Evolutionary conservation across 2,113 vertebrate species (phyloP), one percentile per base, ranked within the genome.

Genomic region (Nothoprocta perdicaria): DNA sequence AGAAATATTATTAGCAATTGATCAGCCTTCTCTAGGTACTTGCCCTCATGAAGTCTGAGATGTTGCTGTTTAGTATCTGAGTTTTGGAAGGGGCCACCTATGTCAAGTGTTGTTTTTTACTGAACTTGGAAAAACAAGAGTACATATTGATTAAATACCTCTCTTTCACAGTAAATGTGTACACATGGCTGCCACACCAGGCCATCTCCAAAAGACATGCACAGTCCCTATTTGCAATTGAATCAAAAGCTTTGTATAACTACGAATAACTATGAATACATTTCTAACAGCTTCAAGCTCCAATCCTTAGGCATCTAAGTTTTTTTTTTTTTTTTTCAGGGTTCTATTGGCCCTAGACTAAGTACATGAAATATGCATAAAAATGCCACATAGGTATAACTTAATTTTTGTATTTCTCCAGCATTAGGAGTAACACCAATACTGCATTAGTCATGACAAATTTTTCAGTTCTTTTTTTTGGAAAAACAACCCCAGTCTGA

Each of bases 351-450:
- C 6, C 15, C 31, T 71, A 75, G 65, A 52, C 86, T 67, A 94
- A 86, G 29, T 52, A 65, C 9, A 15, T 46, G 33, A 88, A 78
- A 1, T 2, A 68, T 1, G 1, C 65, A 21, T 86, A 84, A 94
- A 93, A 83, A 65, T 68, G 71, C 63, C 33, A 68, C 14, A 62
- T 66, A 40, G 2, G 3, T 73, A 41, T 91, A 80, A 77, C 43
- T 68, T 83, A 65, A 74, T 94, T 83, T 92, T 10, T 75, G 57
- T 14, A 71, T 78, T 93, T 94, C 76, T 85, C 17, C 63, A 87
- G 50, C 89, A 91, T 23, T 23, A 41, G n/a, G 4, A 84, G 38
- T 69, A 87, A 61, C 27, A 80, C 38, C 68, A 94, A 57, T 50
- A 43, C 58, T 87, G 75, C 33, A 77, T 83, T 90, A 69, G 41